Evolutionary conservation across 2,113 vertebrate species (phyloP).

Genomic region (Carassius carassius): DNA sequence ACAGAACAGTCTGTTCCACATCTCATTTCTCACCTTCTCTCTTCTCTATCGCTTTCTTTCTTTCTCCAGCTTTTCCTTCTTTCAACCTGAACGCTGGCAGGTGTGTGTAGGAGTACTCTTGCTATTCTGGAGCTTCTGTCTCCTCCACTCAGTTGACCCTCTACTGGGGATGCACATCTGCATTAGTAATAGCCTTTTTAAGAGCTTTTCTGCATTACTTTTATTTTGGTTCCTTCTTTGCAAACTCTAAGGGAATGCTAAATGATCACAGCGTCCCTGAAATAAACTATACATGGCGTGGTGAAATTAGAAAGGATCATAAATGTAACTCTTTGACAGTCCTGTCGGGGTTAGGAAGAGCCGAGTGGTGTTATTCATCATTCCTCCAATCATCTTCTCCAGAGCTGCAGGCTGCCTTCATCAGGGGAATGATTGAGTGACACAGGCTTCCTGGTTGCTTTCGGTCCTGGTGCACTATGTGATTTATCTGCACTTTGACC

Average conservation of each 20-base stretch:
- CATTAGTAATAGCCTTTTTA: constrained; percentile 8
- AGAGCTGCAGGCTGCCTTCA: not conserved
- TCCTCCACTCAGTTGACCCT: constrained; percentile 13
- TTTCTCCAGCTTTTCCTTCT: not conserved
- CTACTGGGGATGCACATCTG: constrained; percentile 23
- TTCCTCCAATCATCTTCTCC: constrained; percentile 29
- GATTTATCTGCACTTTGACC: constrained; percentile 2
- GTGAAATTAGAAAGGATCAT: constrained; percentile 2
- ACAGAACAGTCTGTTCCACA: constrained; percentile 35
- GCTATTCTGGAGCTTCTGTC: constrained; percentile 13
- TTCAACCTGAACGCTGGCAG: not conserved
- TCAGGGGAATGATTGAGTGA: not conserved
- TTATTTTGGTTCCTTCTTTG: not conserved
- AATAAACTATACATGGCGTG: constrained; percentile 4
- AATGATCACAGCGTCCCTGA: not conserved
- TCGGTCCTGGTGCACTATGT: not conserved
- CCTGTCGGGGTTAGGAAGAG: not conserved
- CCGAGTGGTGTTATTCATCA: constrained; percentile 25
- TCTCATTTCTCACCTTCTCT: constrained; percentile 8
- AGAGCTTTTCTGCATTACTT: not conserved
- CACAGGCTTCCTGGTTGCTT: not conserved
- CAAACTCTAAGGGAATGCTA: not conserved
- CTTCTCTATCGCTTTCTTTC: not conserved
- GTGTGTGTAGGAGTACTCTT: constrained; percentile 30
- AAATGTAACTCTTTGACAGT: not conserved